Evolutionary conservation across 1,140 invertebrate genomes (phyloP).

Genomic region (Cydia amplana): DNA sequence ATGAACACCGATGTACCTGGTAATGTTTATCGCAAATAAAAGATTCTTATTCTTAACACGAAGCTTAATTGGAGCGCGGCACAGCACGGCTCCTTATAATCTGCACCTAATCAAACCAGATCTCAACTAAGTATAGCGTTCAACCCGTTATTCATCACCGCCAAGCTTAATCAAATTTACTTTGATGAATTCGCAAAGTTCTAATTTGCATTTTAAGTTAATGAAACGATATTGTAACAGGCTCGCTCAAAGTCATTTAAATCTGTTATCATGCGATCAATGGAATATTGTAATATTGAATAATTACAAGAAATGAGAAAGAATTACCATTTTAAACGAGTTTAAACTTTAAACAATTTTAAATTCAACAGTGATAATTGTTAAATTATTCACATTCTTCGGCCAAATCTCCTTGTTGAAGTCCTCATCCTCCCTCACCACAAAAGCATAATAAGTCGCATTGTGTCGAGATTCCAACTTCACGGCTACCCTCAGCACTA

Average conservation of each 20-base stretch:
- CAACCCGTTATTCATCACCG: background rate
- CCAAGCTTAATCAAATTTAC: slow-evolving; percentile 26
- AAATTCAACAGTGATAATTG: background rate
- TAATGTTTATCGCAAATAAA: too few species aligned
- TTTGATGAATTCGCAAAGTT: slow-evolving; percentile 23
- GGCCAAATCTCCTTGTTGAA: too few species aligned
- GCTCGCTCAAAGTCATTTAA: background rate
- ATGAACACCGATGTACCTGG: too few species aligned
- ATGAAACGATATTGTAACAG: slow-evolving; percentile 16
- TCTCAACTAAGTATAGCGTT: background rate
- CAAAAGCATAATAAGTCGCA: too few species aligned
- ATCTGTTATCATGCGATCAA: slow-evolving; percentile 11
- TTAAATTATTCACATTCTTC: too few species aligned
- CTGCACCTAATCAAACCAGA: background rate
- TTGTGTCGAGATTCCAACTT: too few species aligned
- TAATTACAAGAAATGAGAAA: background rate
- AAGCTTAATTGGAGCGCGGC: background rate
- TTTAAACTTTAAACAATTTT: background rate
- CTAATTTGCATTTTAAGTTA: slow-evolving; percentile 14
- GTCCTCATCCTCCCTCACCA: too few species aligned
- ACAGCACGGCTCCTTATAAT: background rate
- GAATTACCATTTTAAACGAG: slow-evolving; percentile 18
- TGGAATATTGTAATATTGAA: background rate
- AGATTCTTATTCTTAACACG: too few species aligned
- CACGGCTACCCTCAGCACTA: too few species aligned